Percentiles rank a stretch among this genome's conserved stretches.
Conservation (phyloP, 2,797 vertebrate species). For the Melanogrammus aeglefinus region DNA sequence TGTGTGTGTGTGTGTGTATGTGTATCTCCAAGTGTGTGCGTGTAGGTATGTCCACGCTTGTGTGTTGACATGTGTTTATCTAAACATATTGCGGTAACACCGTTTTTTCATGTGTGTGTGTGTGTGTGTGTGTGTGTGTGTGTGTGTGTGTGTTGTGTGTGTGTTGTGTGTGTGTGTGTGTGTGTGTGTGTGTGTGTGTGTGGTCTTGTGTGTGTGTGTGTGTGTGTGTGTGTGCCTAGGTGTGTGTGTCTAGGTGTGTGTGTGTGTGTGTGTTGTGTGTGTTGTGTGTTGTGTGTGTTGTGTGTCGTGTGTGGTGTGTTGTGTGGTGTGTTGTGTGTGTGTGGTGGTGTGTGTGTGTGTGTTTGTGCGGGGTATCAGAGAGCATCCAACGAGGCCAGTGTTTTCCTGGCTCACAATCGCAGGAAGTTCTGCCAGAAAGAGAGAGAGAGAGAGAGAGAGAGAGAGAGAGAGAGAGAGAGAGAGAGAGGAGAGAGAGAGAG, state of each 20-base stretch:
- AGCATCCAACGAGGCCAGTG: conserved; percentile 56
- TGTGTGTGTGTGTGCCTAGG: no score
- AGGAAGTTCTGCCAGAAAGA: conserved; percentile 76
- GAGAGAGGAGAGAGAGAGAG: neutral
- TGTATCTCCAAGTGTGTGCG: no score
- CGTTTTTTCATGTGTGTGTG: no score
- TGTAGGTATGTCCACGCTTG: no score
- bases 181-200: no score
- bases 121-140: no score
- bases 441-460: neutral
- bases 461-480: neutral
- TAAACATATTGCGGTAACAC: no score
- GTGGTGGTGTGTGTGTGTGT: neutral
- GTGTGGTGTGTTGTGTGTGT: conserved; percentile 17
- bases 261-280: neutral
- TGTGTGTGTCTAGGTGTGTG: neutral
- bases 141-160: no score
- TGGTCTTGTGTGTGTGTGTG: no score
- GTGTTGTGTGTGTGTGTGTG: no score
- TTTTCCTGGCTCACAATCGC: conserved; percentile 85
- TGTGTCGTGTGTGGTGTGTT: no score
- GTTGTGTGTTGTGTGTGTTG: conserved; percentile 5
- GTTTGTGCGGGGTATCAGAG: conserved; percentile 19
- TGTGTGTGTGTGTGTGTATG: conserved; percentile 1
- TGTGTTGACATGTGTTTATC: no score